A percentile compares a stretch with the other conserved stretches of the same genome.
Evolutionary conservation across 2,888 invertebrate species (phyloP).

Genomic region (Drosophila quinaria): DNA sequence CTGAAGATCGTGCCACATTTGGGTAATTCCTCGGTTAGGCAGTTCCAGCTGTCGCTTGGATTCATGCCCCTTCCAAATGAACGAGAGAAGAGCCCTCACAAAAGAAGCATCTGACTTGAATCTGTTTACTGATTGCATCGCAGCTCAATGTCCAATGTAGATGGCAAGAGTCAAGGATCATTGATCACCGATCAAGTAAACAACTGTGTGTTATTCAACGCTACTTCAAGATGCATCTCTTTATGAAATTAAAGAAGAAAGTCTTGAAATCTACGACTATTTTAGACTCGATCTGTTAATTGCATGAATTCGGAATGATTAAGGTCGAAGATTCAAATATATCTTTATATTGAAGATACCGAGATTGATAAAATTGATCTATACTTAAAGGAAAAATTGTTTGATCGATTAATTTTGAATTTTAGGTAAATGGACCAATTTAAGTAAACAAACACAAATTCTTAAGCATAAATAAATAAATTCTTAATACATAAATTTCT

Average conservation of each 20-base stretch:
- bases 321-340: background rate
- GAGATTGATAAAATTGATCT: no score
- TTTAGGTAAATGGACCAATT: no score
- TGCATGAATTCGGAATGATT: background rate
- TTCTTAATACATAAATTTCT: no score
- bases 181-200: constrained; percentile 10
- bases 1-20: constrained; percentile 5
- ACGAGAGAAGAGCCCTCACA: background rate
- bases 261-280: background rate
- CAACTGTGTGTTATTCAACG: background rate
- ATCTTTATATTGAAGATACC: no score
- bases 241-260: background rate
- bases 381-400: no score
- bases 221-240: background rate
- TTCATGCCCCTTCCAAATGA: background rate
- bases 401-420: no score
- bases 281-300: background rate
- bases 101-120: background rate
- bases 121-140: constrained; percentile 7
- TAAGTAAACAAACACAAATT: no score
- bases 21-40: constrained; percentile 11
- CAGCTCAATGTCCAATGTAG: constrained; percentile 5
- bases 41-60: constrained; percentile 28
- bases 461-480: no score
- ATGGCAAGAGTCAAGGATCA: constrained; percentile 7